Conservation (phyloP, 2,113 vertebrate genomes). For the Gorsachius goisagi region DNA sequence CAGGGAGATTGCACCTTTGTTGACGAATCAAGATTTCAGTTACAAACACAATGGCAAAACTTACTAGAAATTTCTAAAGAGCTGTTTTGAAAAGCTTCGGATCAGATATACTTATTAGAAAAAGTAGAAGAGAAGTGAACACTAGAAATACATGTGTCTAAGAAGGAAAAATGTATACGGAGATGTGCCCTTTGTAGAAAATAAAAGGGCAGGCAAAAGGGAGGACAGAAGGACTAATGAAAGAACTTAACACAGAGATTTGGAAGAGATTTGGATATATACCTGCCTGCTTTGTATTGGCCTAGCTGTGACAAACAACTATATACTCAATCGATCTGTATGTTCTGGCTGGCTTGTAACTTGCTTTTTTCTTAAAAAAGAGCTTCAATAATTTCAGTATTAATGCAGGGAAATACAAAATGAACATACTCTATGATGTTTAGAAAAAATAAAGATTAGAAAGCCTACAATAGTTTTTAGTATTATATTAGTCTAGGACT, state of each 20-base stretch:
- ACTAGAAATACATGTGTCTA: neutral
- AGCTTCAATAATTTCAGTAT: neutral
- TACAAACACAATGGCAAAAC: neutral
- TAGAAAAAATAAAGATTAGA: neutral
- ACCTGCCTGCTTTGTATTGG: neutral
- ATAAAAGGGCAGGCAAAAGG: neutral
- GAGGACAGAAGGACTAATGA: neutral
- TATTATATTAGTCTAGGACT: neutral
- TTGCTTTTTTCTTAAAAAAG: neutral
- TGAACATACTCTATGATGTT: neutral
- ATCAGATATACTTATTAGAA: neutral
- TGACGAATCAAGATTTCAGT: neutral
- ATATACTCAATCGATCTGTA: rapidly evolving
- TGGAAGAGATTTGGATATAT: neutral
- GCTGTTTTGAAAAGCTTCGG: neutral
- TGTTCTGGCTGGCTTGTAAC: neutral
- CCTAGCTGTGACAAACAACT: neutral
- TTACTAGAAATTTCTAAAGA: neutral
- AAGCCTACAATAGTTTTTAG: neutral
- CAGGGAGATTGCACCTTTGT: neutral
- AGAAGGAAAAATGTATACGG: neutral
- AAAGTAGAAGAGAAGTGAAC: neutral
- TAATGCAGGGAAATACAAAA: neutral
- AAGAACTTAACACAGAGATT: neutral
- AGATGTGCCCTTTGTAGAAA: neutral